Evolutionary conservation across 2,113 vertebrate species (phyloP).

Genomic region (Dicaeum eximium): DNA sequence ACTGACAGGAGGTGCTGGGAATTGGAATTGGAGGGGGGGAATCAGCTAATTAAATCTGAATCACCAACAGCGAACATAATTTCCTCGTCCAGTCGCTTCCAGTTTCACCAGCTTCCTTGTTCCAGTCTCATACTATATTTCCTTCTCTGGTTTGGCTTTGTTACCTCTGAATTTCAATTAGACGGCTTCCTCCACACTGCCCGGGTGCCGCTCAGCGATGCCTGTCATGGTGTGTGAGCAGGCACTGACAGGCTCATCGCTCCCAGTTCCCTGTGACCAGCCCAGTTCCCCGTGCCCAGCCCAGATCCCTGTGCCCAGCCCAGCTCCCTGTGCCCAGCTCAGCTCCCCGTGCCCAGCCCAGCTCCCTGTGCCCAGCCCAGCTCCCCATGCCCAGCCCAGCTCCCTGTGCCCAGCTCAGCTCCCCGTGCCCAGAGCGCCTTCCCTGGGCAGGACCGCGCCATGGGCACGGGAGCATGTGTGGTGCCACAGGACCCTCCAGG

Average conservation of each 20-base stretch:
- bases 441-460: too few species aligned
- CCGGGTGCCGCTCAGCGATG: conserved; percentile 7
- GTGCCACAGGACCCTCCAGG: neutral
- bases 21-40: conserved; percentile 9
- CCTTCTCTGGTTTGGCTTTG: neutral
- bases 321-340: too few species aligned
- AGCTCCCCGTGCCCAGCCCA: too few species aligned
- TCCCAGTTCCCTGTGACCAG: neutral
- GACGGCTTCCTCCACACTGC: neutral
- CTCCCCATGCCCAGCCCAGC: too few species aligned
- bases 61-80: conserved; percentile 47
- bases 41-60: conserved; percentile 60
- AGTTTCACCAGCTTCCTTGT: conserved; percentile 39
- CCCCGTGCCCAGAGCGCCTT: too few species aligned
- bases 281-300: neutral
- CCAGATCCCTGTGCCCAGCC: too few species aligned
- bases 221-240: conserved; percentile 3
- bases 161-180: conserved; percentile 48
- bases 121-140: conserved; percentile 11
- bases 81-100: conserved; percentile 42
- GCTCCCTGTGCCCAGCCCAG: too few species aligned
- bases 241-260: neutral
- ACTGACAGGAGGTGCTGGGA: conserved; percentile 55
- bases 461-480: too few species aligned
- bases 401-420: too few species aligned